Evolutionary conservation across 2,113 vertebrate species (phyloP).

Genomic region (Probosciger aterrimus): DNA sequence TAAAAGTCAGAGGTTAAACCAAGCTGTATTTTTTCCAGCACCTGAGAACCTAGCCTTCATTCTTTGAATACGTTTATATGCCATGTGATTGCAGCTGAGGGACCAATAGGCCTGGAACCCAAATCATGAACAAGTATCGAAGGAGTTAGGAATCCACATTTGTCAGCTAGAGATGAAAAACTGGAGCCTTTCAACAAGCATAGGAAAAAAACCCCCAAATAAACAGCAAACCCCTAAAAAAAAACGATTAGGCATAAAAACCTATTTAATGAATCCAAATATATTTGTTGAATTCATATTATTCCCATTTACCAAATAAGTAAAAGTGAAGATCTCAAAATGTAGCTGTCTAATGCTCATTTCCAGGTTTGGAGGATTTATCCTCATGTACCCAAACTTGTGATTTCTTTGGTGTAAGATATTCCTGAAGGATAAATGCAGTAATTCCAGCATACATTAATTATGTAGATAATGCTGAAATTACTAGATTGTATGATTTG

Average conservation of each 20-base stretch:
- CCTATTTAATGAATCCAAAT: background rate
- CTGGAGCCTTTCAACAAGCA: background rate
- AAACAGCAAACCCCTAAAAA: background rate
- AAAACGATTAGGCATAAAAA: background rate
- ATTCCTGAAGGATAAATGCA: background rate
- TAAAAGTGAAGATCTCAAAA: background rate
- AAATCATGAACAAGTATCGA: background rate
- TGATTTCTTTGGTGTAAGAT: background rate
- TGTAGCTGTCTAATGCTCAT: background rate
- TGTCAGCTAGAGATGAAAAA: background rate
- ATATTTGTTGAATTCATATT: background rate
- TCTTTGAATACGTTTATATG: conserved; percentile 5
- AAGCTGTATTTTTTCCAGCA: background rate
- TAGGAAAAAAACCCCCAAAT: background rate
- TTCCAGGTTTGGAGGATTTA: background rate
- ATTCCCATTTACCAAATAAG: background rate
- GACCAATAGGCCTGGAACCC: background rate
- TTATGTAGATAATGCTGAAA: background rate
- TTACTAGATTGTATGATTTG: background rate
- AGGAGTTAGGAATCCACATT: background rate
- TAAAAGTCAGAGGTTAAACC: background rate
- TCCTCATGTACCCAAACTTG: background rate
- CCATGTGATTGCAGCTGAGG: background rate
- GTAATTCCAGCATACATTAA: background rate
- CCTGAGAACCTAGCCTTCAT: background rate